Conservation (phyloP, 2,888 invertebrate genomes). For the Neoascia interrupta region DNA sequence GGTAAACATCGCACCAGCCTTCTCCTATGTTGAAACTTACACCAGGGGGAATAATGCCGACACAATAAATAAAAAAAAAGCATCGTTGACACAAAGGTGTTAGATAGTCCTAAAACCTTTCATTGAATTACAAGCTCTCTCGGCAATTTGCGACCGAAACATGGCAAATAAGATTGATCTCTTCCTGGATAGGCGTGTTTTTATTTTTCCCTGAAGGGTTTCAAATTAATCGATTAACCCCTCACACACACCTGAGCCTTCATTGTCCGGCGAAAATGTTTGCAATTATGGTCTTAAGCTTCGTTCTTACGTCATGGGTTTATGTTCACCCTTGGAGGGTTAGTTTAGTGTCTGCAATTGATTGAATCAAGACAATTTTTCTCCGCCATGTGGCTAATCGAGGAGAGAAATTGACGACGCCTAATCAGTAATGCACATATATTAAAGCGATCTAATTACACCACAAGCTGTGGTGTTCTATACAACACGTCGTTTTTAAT, state of each 20-base stretch:
- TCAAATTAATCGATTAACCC: constrained; percentile 47
- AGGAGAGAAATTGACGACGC: constrained; percentile 1
- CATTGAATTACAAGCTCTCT: constrained; percentile 28
- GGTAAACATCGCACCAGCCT: too few species aligned
- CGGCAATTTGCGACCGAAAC: not conserved
- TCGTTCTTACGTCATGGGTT: too few species aligned
- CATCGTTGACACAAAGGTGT: constrained; percentile 44
- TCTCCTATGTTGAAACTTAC: too few species aligned
- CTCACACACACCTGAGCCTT: constrained; percentile 39
- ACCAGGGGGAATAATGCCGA: too few species aligned
- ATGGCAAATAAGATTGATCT: constrained; percentile 39
- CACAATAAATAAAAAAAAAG: constrained; percentile 48
- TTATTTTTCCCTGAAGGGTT: not conserved
- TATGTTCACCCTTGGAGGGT: too few species aligned
- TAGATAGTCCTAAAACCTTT: constrained; percentile 24
- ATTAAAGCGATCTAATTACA: constrained; percentile 46
- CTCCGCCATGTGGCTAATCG: constrained; percentile 12
- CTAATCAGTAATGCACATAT: constrained; percentile 55
- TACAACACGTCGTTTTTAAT: constrained; percentile 29
- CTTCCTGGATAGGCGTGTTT: too few species aligned
- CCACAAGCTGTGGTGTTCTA: constrained; percentile 31
- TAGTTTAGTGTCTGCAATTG: constrained; percentile 6
- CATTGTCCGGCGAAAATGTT: not conserved
- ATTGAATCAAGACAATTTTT: constrained; percentile 42
- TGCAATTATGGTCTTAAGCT: constrained; percentile 11